Percentiles rank a stretch among this genome's conserved stretches.
Conservation (phyloP, 2,888 invertebrate species). For the Dolichomitus sp. region DNA sequence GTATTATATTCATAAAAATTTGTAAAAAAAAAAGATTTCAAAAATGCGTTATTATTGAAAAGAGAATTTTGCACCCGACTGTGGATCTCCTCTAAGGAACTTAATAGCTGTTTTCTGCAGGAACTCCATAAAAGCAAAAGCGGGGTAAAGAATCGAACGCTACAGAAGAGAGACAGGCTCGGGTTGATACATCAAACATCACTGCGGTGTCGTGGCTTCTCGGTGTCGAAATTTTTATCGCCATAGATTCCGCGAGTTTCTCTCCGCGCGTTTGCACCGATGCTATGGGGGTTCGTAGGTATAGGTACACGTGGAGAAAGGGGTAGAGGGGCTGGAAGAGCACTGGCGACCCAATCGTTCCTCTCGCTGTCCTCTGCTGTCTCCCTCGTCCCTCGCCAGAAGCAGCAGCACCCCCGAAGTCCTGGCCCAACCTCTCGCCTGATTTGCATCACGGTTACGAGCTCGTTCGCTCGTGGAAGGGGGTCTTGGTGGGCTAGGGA, state of each 20-base stretch:
- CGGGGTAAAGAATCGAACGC: background rate
- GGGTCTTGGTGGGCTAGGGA: slow-evolving; percentile 42
- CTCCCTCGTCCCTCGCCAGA: slow-evolving; percentile 55
- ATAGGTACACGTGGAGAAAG: slow-evolving; percentile 24
- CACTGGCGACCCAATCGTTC: slow-evolving; percentile 65
- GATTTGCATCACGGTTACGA: slow-evolving; percentile 84
- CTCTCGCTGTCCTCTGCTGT: slow-evolving; percentile 64
- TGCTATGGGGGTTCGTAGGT: background rate
- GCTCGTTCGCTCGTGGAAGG: slow-evolving; percentile 78
- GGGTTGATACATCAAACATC: slow-evolving; percentile 43
- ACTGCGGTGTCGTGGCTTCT: slow-evolving; percentile 45
- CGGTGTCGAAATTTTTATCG: slow-evolving; percentile 65
- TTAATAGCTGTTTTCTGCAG: slow-evolving; percentile 9
- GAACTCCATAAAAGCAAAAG: background rate
- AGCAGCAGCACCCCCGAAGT: slow-evolving; percentile 66
- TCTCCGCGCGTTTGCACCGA: slow-evolving; percentile 30
- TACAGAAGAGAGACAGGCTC: background rate
- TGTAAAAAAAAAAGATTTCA: too few relatives aligned
- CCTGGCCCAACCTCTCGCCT: slow-evolving; percentile 69
- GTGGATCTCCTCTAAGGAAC: slow-evolving; percentile 2
- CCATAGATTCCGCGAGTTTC: slow-evolving; percentile 46
- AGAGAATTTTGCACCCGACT: background rate
- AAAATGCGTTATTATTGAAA: too few relatives aligned
- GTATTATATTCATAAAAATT: too few relatives aligned
- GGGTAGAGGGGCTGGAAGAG: slow-evolving; percentile 34